Evolutionary conservation across 2,888 invertebrate genomes (phyloP).

Genomic region (Xestia rhomboidea): DNA sequence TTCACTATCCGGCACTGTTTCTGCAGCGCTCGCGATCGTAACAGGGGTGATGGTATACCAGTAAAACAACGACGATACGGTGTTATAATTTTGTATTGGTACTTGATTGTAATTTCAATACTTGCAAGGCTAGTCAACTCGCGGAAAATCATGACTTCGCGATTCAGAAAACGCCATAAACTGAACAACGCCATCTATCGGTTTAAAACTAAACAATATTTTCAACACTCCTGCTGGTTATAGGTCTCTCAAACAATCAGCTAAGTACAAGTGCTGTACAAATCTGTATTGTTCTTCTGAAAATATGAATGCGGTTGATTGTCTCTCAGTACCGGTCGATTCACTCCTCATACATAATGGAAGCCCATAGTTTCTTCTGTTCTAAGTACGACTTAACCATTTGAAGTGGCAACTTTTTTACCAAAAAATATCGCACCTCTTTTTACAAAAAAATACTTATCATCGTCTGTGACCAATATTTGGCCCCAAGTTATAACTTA

Average conservation of each 20-base stretch:
- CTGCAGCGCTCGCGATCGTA: too few species aligned
- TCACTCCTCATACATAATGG: not conserved
- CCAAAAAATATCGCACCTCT: constrained; percentile 24
- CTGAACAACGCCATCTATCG: too few species aligned
- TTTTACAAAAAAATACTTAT: constrained; percentile 29
- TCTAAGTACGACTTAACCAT: not conserved
- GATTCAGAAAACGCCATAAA: too few species aligned
- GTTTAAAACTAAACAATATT: too few species aligned
- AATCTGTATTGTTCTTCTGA: not conserved
- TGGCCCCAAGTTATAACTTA: constrained; percentile 80
- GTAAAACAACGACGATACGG: too few species aligned
- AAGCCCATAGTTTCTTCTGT: not conserved
- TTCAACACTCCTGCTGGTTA: too few species aligned
- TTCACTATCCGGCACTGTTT: too few species aligned
- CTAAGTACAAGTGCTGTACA: not conserved
- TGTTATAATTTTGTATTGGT: too few species aligned
- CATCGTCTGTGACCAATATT: constrained; percentile 70
- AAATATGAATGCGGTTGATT: not conserved
- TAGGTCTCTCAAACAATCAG: not conserved
- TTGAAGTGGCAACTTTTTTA: constrained; percentile 38
- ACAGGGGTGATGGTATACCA: too few species aligned
- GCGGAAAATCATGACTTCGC: too few species aligned
- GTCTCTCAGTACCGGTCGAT: not conserved
- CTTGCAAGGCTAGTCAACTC: too few species aligned
- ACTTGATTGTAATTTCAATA: too few species aligned